Conservation (phyloP, 2,888 invertebrate species). For the Pecten maximus region DNA sequence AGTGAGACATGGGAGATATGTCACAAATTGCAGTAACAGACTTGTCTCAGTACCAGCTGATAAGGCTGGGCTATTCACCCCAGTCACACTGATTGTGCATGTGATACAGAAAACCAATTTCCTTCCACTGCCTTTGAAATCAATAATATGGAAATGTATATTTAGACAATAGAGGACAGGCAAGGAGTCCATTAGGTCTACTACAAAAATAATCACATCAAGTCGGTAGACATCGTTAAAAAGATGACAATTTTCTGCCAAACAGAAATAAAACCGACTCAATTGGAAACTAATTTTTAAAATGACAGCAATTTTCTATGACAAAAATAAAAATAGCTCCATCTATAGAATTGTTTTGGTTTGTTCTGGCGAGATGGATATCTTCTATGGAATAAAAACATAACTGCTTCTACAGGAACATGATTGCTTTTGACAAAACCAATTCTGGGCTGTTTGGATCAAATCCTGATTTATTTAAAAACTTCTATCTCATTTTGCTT, state of each 20-base stretch:
- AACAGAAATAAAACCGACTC: slow-evolving; percentile 20
- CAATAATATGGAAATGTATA: slow-evolving; percentile 35
- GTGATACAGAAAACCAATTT: slow-evolving; percentile 33
- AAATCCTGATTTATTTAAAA: slow-evolving; percentile 2
- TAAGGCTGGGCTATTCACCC: neutral
- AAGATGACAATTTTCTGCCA: slow-evolving; percentile 8
- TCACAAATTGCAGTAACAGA: neutral
- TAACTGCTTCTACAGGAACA: neutral
- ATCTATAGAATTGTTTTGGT: neutral
- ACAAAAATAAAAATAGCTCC: neutral
- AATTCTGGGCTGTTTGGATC: neutral
- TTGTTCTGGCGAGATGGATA: neutral
- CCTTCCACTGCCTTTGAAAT: slow-evolving; percentile 21
- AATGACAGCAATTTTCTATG: slow-evolving; percentile 16
- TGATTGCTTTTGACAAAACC: slow-evolving; percentile 28
- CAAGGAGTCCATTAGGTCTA: slow-evolving; percentile 15
- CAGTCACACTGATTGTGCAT: slow-evolving; percentile 16
- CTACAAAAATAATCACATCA: neutral
- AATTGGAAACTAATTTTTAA: slow-evolving; percentile 11
- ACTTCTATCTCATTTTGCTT: neutral
- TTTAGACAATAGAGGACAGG: neutral
- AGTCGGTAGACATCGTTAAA: neutral
- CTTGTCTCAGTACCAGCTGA: neutral
- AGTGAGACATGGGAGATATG: neutral
- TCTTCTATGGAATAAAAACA: neutral